These are phyloP conservation scores for Alethe castanea DNA, from an alignment of 2,113 vertebrate genomes.

Conservation along the genomic window DNA sequence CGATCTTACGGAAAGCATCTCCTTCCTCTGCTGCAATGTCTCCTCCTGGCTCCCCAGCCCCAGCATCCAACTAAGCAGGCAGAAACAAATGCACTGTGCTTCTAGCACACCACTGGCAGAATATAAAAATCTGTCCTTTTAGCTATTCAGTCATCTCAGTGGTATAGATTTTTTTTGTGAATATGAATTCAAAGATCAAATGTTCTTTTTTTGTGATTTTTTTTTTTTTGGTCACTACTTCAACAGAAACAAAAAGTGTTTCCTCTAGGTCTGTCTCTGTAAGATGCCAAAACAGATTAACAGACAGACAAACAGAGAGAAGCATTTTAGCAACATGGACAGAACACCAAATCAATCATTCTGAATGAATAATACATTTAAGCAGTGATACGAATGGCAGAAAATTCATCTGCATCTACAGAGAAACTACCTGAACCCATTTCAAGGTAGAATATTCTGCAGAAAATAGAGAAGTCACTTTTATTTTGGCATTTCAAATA, in stretches of 20 bases:
- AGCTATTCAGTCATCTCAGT: neutral
- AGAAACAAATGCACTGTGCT: neutral
- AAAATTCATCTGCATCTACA: neutral
- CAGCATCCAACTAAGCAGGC: constrained; percentile 12
- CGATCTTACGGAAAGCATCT: constrained; percentile 29
- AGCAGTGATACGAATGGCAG: neutral
- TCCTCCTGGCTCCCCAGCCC: constrained; percentile 6
- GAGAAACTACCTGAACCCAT: neutral
- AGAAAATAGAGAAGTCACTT: neutral
- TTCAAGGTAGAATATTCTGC: neutral
- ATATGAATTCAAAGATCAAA: constrained; percentile 21
- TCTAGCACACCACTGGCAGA: constrained; percentile 11
- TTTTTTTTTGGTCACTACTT: neutral
- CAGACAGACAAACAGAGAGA: neutral
- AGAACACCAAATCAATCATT: constrained; percentile 23
- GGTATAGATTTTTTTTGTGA: neutral
- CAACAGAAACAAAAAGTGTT: neutral
- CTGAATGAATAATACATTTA: constrained; percentile 40
- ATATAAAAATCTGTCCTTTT: constrained; percentile 15
- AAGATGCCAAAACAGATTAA: neutral
- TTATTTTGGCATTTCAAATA: constrained; percentile 17
- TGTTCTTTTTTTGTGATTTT: neutral
- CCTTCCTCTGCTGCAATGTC: neutral
- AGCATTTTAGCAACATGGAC: constrained; percentile 12
- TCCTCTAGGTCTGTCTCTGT: neutral